A percentile compares a stretch with the other conserved stretches of the same genome.
These are phyloP conservation scores for Nomada fabriciana DNA, from an alignment of 2,888 invertebrate species.

Conservation along the genomic window DNA sequence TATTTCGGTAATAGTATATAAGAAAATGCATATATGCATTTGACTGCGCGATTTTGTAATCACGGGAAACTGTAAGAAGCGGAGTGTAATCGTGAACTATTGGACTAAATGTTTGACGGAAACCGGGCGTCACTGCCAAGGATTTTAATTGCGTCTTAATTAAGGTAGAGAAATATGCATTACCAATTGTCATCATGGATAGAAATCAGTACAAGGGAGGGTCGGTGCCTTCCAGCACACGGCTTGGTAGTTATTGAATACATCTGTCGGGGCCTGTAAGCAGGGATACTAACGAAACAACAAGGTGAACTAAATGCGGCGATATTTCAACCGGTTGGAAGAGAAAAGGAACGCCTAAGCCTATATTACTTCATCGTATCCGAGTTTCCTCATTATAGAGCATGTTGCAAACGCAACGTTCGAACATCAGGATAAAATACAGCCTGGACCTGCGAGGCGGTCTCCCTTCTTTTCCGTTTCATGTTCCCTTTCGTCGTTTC, in stretches of 20 bases:
- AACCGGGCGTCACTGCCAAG: too few relatives aligned
- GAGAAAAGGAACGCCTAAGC: constrained; percentile 34
- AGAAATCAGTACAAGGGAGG: neutral
- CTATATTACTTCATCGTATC: constrained; percentile 56
- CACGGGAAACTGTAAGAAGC: too few relatives aligned
- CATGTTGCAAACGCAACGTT: constrained; percentile 48
- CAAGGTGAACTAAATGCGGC: constrained; percentile 43
- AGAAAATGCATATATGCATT: too few relatives aligned
- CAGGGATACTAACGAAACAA: constrained; percentile 46
- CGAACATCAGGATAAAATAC: constrained; percentile 56
- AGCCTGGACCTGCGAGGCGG: constrained; percentile 33
- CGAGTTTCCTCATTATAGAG: constrained; percentile 63
- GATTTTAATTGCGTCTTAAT: too few relatives aligned
- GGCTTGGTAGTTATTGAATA: neutral
- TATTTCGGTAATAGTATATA: too few relatives aligned
- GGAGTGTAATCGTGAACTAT: too few relatives aligned
- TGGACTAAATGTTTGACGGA: too few relatives aligned
- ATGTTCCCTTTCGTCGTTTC: constrained; percentile 43
- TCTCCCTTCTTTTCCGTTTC: constrained; percentile 43
- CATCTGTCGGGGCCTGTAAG: constrained; percentile 18
- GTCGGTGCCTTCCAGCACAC: neutral
- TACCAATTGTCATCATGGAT: neutral
- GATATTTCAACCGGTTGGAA: constrained; percentile 45
- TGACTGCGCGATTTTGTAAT: too few relatives aligned
- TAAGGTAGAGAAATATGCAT: too few relatives aligned